A percentile compares a stretch with the other conserved stretches of the same genome.
These are phyloP conservation scores for Chelonus insularis DNA, from an alignment of 1,140 invertebrate genomes.

Conservation along the genomic window DNA sequence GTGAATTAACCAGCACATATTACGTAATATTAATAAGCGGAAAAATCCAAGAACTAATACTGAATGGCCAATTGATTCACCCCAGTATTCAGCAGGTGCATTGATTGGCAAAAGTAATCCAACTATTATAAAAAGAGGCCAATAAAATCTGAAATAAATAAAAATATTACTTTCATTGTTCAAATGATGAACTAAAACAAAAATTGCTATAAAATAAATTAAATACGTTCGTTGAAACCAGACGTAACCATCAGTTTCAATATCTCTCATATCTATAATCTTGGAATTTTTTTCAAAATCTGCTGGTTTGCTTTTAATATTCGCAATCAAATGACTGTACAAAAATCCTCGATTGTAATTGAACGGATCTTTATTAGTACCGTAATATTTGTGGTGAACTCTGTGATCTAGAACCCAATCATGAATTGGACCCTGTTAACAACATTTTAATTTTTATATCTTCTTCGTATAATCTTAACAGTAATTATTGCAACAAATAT, in stretches of 20 bases:
- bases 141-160: conserved; percentile 67
- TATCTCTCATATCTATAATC: conserved; percentile 82
- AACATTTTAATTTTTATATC: conserved; percentile 5
- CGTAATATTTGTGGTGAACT: conserved; percentile 86
- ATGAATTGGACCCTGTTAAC: conserved; percentile 76
- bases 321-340: conserved; percentile 77
- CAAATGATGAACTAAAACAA: no score
- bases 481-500: neutral
- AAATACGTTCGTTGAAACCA: conserved; percentile 79
- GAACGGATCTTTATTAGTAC: conserved; percentile 88
- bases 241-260: conserved; percentile 81
- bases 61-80: conserved; percentile 64
- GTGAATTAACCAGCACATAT: conserved; percentile 71
- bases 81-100: conserved; percentile 74
- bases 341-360: conserved; percentile 85
- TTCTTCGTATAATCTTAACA: no score
- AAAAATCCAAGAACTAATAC: conserved; percentile 72
- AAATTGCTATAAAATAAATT: conserved; percentile 5
- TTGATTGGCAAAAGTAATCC: conserved; percentile 74
- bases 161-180: conserved; percentile 4
- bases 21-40: conserved; percentile 64
- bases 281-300: conserved; percentile 71
- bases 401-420: conserved; percentile 82
- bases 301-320: conserved; percentile 71
- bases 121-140: conserved; percentile 68